These are phyloP conservation scores for Ramazzottius varieornatus DNA, from an alignment of 2,888 invertebrate species.

Conservation along the genomic window DNA sequence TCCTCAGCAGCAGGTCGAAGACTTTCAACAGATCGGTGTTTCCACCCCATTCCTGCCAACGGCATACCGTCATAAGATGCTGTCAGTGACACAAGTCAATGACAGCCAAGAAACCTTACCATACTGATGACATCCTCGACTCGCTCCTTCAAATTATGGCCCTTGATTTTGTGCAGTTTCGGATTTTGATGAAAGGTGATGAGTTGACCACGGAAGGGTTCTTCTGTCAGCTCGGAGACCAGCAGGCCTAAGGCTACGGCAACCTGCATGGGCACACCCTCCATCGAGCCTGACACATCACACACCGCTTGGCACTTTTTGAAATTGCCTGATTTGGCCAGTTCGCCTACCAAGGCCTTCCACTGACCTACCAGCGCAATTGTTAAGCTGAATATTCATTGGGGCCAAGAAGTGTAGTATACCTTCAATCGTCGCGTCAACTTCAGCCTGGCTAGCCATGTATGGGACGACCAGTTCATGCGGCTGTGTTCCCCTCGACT, in stretches of 20 bases:
- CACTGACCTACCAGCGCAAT: background rate
- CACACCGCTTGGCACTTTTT: slow-evolving; percentile 8
- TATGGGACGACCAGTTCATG: background rate
- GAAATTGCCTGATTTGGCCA: background rate
- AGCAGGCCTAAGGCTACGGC: slow-evolving; percentile 11
- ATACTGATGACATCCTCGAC: background rate
- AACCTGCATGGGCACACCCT: slow-evolving; percentile 10
- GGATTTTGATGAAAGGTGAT: slow-evolving; percentile 10
- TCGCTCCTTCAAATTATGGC: background rate
- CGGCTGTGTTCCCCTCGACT: background rate
- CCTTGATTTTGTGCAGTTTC: slow-evolving; percentile 5
- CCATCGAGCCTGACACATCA: slow-evolving; percentile 11
- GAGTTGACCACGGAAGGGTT: slow-evolving; percentile 9
- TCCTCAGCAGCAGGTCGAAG: slow-evolving; percentile 8
- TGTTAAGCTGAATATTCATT: too few relatives aligned
- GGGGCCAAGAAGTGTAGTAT: too few relatives aligned
- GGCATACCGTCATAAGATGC: too few relatives aligned
- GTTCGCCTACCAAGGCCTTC: background rate
- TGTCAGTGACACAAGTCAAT: too few relatives aligned
- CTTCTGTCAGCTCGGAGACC: slow-evolving; percentile 7
- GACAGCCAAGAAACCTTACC: too few relatives aligned
- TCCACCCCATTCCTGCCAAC: slow-evolving; percentile 10
- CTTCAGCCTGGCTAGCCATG: background rate
- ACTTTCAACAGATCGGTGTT: slow-evolving; percentile 9
- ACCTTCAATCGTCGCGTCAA: background rate